Percentiles rank a stretch among this genome's conserved stretches.
Evolutionary conservation across 2,113 vertebrate species (phyloP).

Genomic region (Solea solea): DNA sequence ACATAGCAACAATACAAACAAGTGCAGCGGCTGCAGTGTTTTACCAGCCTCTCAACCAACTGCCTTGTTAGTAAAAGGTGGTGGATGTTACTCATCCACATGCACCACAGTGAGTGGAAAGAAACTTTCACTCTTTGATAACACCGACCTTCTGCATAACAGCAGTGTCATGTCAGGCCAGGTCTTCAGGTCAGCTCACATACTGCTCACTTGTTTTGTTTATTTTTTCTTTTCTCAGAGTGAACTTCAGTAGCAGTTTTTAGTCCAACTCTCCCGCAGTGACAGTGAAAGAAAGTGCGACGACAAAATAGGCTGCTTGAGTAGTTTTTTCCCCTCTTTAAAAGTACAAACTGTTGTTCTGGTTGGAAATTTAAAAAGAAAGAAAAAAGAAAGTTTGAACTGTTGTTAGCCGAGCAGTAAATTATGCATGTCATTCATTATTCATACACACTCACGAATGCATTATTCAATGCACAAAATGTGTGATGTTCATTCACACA

Average conservation of each 20-base stretch:
- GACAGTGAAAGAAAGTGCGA: not conserved
- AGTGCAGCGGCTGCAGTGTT: not conserved
- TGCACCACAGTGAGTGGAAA: not conserved
- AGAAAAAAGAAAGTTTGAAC: constrained; percentile 38
- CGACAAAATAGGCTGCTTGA: not conserved
- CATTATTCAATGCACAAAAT: constrained; percentile 56
- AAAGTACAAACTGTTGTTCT: constrained; percentile 8
- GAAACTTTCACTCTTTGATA: not conserved
- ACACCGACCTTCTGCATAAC: not conserved
- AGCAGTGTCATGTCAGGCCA: not conserved
- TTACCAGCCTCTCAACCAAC: constrained; percentile 7
- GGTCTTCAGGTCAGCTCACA: not conserved
- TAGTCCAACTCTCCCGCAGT: not conserved
- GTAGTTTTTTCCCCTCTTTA: constrained; percentile 1
- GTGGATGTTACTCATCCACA: constrained; percentile 3
- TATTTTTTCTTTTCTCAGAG: not conserved
- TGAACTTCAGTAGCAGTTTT: not conserved
- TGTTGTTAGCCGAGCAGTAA: constrained; percentile 26
- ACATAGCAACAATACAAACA: too few species aligned
- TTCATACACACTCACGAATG: constrained; percentile 52
- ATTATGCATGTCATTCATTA: constrained; percentile 59
- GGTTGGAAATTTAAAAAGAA: not conserved
- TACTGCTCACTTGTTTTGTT: not conserved
- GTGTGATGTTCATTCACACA: constrained; percentile 44
- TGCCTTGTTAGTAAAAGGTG: not conserved